These are phyloP conservation scores for Microtus pennsylvanicus DNA, from an alignment of 2,113 vertebrate species.

Conservation along the genomic window DNA sequence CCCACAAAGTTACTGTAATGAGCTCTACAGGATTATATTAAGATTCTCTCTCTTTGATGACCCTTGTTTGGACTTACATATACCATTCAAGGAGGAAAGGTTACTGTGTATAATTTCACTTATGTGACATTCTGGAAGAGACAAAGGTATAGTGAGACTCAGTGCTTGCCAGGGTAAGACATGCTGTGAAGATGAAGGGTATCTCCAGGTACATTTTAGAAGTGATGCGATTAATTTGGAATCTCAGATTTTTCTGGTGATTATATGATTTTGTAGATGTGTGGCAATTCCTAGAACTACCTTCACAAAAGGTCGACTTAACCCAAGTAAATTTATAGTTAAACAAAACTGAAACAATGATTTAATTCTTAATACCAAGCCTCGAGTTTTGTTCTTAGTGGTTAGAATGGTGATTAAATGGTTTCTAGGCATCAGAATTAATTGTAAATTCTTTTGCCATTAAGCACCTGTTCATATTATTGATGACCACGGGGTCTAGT, in stretches of 20 bases:
- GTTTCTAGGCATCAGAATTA: not conserved
- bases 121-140: conserved; percentile 48
- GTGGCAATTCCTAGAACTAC: not conserved
- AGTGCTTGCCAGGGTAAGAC: not conserved
- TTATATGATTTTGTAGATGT: not conserved
- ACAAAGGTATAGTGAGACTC: not conserved
- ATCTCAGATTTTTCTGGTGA: not conserved
- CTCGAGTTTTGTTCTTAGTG: not conserved
- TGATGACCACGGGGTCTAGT: not conserved
- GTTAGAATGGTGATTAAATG: not conserved
- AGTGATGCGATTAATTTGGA: not conserved
- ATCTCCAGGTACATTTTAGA: not conserved
- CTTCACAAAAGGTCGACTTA: not conserved
- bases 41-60: not conserved
- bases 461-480: conserved; percentile 23
- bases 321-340: not conserved
- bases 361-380: not conserved
- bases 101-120: conserved; percentile 35
- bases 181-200: not conserved
- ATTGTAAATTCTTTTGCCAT: not conserved
- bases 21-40: conserved; percentile 29
- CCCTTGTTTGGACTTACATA: conserved; percentile 46
- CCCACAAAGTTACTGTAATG: conserved; percentile 48
- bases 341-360: not conserved
- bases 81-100: conserved; percentile 19